Percentiles rank a stretch among this genome's conserved stretches.
phyloP scores from a whole-genome alignment of 2,888 invertebrate genomes.

The Dynastes grantii region DNA sequence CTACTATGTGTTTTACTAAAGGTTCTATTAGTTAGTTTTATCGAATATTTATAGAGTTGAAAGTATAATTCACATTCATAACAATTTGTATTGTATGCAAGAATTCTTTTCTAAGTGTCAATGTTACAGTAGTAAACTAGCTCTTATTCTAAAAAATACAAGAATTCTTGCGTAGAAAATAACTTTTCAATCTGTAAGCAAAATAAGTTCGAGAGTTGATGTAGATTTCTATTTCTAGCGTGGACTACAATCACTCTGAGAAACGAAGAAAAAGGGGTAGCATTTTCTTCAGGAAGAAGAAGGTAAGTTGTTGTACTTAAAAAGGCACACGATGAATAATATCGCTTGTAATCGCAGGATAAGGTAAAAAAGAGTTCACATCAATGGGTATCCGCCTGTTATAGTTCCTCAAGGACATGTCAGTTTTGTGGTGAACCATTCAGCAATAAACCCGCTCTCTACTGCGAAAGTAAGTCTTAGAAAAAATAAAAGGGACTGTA shows the following conservation, averaged over 20 bases:
- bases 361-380: slow-evolving; percentile 84
- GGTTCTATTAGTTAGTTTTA: background rate
- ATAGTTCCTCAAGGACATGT: slow-evolving; percentile 78
- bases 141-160: background rate
- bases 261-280: slow-evolving; percentile 92
- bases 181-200: no score
- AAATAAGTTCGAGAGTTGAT: no score
- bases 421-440: slow-evolving; percentile 87
- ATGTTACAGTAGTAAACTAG: background rate
- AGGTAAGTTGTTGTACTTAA: slow-evolving; percentile 71
- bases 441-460: slow-evolving; percentile 86
- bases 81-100: slow-evolving; percentile 9
- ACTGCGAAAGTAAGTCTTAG: slow-evolving; percentile 83
- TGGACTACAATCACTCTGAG: slow-evolving; percentile 82
- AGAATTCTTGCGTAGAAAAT: slow-evolving; percentile 17
- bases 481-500: background rate
- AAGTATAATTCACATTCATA: background rate
- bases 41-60: background rate
- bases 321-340: background rate
- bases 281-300: slow-evolving; percentile 92
- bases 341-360: slow-evolving; percentile 72
- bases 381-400: slow-evolving; percentile 82
- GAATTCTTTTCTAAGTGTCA: background rate
- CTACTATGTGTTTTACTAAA: background rate
- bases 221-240: slow-evolving; percentile 67